Percentiles rank a stretch among this genome's conserved stretches.
Conservation (phyloP, 2,888 invertebrate genomes). For the Chymomyza caudatula region DNA sequence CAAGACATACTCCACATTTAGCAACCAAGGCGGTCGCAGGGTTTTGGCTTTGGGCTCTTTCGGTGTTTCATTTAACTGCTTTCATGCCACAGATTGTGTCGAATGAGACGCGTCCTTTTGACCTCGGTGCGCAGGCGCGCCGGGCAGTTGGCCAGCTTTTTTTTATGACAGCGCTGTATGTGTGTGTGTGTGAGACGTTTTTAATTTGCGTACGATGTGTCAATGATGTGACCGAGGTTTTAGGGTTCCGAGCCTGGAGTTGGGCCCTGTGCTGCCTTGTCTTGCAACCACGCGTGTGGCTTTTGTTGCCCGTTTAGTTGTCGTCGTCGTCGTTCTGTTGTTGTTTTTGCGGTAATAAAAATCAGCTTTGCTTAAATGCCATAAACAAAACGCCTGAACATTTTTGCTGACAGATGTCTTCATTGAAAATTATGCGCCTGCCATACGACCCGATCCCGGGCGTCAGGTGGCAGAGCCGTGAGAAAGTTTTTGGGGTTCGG, state of each 20-base stretch:
- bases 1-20: background rate
- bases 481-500: conserved; percentile 54
- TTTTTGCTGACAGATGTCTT: conserved; percentile 76
- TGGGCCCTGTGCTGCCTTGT: background rate
- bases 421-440: conserved; percentile 70
- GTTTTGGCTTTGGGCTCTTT: conserved; percentile 28
- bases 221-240: conserved; percentile 59
- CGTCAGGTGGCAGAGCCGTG: conserved; percentile 66
- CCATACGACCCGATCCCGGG: conserved; percentile 13
- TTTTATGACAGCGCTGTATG: conserved; percentile 7
- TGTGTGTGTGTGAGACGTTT: conserved; percentile 52
- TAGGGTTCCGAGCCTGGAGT: background rate
- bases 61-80: conserved; percentile 72
- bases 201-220: conserved; percentile 73
- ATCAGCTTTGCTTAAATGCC: conserved; percentile 68
- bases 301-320: conserved; percentile 23
- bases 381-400: conserved; percentile 72
- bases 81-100: conserved; percentile 72
- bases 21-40: conserved; percentile 49
- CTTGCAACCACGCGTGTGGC: conserved; percentile 54
- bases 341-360: conserved; percentile 63
- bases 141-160: conserved; percentile 5
- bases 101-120: conserved; percentile 75
- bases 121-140: conserved; percentile 52
- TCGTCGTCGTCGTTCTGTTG: conserved; percentile 33